Base-by-base conservation (phyloP, 2,888 invertebrate genomes). In the Phengaris arion region DNA sequence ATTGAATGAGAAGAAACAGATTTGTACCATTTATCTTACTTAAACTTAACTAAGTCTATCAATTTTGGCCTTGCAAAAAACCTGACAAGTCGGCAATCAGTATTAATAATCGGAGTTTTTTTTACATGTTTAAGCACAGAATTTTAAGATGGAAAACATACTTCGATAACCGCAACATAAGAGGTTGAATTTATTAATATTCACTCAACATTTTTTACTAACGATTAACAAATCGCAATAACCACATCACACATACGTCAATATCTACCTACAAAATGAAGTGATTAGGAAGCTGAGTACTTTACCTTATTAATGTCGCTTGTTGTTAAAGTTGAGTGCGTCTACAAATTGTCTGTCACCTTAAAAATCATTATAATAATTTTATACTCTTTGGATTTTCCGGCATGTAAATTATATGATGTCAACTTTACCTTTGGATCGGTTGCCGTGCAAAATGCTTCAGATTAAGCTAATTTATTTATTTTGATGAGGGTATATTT, bases 41-140 rank as follows among this genome's bases (percentile, higher is more conserved):
- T 9, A 15, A 35, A 5, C 15, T 59, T 59, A 64, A 35, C 9
- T 15, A 15, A 15, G 9, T 22, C 22, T 35, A 64, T 45, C 6
- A 64, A 10, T 45, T 64, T 64, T 64, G 35, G 35, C 64, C 64
- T 64, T 12, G 64, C 64, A 64, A 64, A 64, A 64, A 45, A 64
- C 35, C 64, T 64, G 64, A 64, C 22, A 22, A 22, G 59, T 59
- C 57, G 8, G 22, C 8, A 22, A 22, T 59, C 57, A 4, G 9
- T 22, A 9, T 57, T 57, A 57, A 35, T 35, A 35, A 59, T 4
- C 15, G 2, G 59, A 59, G 15, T 15, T 59, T 59, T 59, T 64
- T 6, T 12, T 15, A 6, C 35, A 10, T 35, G 9, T 59, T 10
- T 6, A 64, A 35, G 10, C 6, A 35, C 35, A 64, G 35, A 35